Evolutionary conservation across 1,140 invertebrate species (phyloP), one percentile per base, ranked within the genome.

Genomic region (Cyrtorhinus lividipennis): DNA sequence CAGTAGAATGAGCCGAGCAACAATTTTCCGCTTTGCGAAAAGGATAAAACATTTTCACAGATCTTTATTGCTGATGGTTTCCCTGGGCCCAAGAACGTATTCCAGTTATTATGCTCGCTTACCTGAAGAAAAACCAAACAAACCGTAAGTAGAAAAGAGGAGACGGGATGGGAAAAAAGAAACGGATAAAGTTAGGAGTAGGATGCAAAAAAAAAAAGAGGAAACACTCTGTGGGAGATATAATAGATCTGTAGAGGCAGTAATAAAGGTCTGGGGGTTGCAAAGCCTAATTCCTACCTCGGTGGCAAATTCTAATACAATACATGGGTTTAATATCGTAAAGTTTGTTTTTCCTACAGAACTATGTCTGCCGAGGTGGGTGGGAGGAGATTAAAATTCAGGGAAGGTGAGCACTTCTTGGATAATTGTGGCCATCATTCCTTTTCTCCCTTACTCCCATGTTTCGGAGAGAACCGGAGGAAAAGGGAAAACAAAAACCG

Each of bases 271-370:
- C 38, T 24, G 61, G 61, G 44, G 45, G 44, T 26, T 1, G 53
- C 26, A 53, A 30, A 48, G 45, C 62, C 62, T 63, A 63, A 63
- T 63, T 63, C 56, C 62, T 25, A 30, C 24, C 25, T 26, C 25
- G 24, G 45, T 22, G 53, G 62, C 62, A 63, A 63, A 63, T 63
- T 63, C 46, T 63, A 63, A 63, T 63, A 63, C 62, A 63, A 63
- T 63, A 63, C 62, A 63, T 63, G 62, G 62, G 23, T 63, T 63
- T 63, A 63, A 63, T 63, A 63, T 63, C 62, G 62, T 63, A 63
- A 63, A 63, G 62, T 63, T 63, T 63, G 62, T 63, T 63, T 63
- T 63, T 63, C 62, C 56, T 18, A 59, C 25, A 27, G 62, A 48
- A 30, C 48, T 56, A 53, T 62, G 45, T 48, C 30, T 48, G 30